phyloP scores from a whole-genome alignment of 2,797 vertebrate species.

The Scolopax bukidnonensis region DNA sequence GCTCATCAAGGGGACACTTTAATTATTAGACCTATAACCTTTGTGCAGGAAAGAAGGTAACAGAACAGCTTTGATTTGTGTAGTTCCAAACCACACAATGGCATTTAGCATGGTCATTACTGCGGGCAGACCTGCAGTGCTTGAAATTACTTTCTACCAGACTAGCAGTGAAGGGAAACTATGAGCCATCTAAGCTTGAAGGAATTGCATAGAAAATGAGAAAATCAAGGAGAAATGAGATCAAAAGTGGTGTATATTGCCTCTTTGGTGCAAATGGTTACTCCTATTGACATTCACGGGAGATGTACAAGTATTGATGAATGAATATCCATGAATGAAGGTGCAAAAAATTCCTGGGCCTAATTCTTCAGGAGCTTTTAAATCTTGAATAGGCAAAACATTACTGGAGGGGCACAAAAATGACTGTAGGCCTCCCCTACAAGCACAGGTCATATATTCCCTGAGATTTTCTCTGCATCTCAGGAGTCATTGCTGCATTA shows the following conservation, averaged over 20 bases:
- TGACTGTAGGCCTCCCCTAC: background rate
- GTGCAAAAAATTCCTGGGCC: background rate
- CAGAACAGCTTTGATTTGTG: background rate
- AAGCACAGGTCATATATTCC: background rate
- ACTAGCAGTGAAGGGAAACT: background rate
- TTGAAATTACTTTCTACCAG: conserved; percentile 3
- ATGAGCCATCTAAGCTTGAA: background rate
- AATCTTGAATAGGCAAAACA: background rate
- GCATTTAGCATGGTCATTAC: background rate
- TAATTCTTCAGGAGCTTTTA: background rate
- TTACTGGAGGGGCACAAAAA: background rate
- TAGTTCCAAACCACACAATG: conserved; percentile 22
- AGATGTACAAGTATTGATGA: background rate
- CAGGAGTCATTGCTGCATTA: background rate
- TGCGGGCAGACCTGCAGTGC: background rate
- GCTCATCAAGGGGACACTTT: background rate
- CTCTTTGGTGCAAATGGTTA: background rate
- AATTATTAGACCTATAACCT: conserved; percentile 32
- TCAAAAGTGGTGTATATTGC: background rate
- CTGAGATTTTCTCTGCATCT: background rate
- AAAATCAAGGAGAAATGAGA: background rate
- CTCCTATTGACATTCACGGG: background rate
- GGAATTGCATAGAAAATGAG: background rate
- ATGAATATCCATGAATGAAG: background rate
- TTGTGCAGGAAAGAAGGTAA: conserved; percentile 5